These are phyloP conservation scores for Atta cephalotes DNA, from an alignment of 1,140 invertebrate genomes.

Conservation along the genomic window DNA sequence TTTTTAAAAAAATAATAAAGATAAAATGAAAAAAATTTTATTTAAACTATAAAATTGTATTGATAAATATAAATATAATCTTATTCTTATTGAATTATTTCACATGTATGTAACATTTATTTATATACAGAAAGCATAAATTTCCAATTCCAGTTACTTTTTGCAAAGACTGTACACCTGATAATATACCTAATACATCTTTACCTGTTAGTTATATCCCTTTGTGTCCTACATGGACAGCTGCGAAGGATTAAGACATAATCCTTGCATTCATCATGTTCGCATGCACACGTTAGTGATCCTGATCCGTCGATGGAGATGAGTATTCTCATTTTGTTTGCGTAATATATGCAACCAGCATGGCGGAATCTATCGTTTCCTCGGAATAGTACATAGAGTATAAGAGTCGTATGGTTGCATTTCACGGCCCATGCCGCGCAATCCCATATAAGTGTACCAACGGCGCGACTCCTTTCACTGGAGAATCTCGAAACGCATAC, in stretches of 20 bases:
- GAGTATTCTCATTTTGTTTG: constrained; percentile 42
- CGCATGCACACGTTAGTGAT: background rate
- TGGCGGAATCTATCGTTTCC: constrained; percentile 53
- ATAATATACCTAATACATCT: no score
- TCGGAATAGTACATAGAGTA: constrained; percentile 35
- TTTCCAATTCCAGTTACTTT: no score
- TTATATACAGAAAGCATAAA: no score
- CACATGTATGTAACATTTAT: no score
- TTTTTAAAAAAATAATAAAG: no score
- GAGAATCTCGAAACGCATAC: constrained; percentile 37
- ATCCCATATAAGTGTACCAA: constrained; percentile 9
- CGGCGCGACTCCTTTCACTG: constrained; percentile 9
- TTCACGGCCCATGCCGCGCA: constrained; percentile 55
- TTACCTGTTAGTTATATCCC: no score
- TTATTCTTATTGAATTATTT: no score
- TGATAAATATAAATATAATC: no score
- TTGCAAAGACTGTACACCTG: no score
- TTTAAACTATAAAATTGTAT: no score
- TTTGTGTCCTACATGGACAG: background rate
- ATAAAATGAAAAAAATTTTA: no score
- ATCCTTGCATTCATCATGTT: background rate
- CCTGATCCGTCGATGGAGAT: background rate
- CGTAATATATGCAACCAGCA: background rate
- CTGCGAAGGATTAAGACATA: background rate
- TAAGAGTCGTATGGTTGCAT: constrained; percentile 33